A percentile compares a stretch with the other conserved stretches of the same genome.
phyloP scores from a whole-genome alignment of 92 coral and sea anemone genomes.

The Palythoa caribaeorum region DNA sequence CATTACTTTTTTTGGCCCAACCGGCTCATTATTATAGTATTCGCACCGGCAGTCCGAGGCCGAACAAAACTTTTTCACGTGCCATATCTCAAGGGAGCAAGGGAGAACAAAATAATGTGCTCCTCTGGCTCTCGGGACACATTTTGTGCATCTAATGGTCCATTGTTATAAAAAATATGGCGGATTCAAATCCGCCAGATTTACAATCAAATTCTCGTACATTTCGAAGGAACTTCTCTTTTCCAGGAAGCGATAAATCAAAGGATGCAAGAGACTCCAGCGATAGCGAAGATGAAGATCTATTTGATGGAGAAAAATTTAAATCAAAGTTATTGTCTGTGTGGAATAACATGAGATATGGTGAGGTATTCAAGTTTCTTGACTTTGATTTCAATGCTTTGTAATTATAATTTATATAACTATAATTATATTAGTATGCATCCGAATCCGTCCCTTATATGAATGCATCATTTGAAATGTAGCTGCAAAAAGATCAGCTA shows the following conservation, averaged over 20 bases:
- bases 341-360: slow-evolving; percentile 95
- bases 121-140: not conserved
- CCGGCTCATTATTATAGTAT: no score
- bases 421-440: not conserved
- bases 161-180: slow-evolving; percentile 26
- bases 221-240: slow-evolving; percentile 26
- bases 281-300: slow-evolving; percentile 88
- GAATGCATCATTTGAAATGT: not conserved
- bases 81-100: not conserved
- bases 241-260: slow-evolving; percentile 58
- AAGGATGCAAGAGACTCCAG: slow-evolving; percentile 70
- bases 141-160: not conserved
- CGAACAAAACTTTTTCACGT: not conserved
- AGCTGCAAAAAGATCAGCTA: no score
- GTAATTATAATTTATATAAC: not conserved
- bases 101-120: not conserved
- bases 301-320: slow-evolving; percentile 92
- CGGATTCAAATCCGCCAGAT: slow-evolving; percentile 43
- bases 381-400: not conserved
- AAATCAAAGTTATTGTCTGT: slow-evolving; percentile 84
- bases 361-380: slow-evolving; percentile 50
- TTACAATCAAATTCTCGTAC: not conserved
- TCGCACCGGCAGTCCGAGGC: no score
- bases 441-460: not conserved
- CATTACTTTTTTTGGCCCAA: not conserved